These are phyloP conservation scores for Neotoma lepida DNA, from an alignment of 2,113 vertebrate genomes.

Conservation along the genomic window DNA sequence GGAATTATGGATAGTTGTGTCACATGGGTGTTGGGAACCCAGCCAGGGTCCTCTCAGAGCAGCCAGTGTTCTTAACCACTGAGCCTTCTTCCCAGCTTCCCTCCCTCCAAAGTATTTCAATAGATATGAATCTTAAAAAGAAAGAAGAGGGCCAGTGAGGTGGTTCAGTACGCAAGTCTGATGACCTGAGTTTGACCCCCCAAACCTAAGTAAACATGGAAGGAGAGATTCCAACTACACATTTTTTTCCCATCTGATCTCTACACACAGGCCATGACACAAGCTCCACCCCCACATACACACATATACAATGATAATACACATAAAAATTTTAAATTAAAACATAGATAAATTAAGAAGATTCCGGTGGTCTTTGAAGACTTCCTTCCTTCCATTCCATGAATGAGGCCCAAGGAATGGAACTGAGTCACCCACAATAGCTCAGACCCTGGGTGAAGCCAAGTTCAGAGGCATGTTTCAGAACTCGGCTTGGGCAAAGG, in stretches of 20 bases:
- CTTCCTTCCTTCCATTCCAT: not conserved
- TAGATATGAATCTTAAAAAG: slow-evolving; percentile 1
- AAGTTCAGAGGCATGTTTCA: slow-evolving; percentile 3
- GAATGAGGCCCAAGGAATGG: slow-evolving; percentile 32
- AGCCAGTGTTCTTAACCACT: not conserved
- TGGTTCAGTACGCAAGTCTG: not conserved
- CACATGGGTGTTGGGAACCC: not conserved
- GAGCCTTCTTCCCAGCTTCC: not conserved
- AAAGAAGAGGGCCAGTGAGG: not conserved
- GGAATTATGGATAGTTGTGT: not conserved
- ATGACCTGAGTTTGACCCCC: not conserved
- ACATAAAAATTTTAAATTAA: not conserved
- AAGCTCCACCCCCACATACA: not conserved
- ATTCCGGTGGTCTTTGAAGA: slow-evolving; percentile 31
- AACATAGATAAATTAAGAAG: not conserved
- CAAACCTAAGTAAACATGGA: not conserved
- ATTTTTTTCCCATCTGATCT: not conserved
- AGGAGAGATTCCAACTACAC: not conserved
- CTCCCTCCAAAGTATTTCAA: slow-evolving; percentile 13
- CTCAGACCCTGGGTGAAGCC: not conserved
- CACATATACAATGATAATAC: not conserved
- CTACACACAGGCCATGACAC: not conserved
- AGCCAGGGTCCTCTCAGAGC: not conserved
- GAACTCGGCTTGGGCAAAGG: not conserved
- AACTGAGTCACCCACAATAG: not conserved